Evolutionary conservation across 2,797 vertebrate species (phyloP).

Genomic region (Halcyon badia): DNA sequence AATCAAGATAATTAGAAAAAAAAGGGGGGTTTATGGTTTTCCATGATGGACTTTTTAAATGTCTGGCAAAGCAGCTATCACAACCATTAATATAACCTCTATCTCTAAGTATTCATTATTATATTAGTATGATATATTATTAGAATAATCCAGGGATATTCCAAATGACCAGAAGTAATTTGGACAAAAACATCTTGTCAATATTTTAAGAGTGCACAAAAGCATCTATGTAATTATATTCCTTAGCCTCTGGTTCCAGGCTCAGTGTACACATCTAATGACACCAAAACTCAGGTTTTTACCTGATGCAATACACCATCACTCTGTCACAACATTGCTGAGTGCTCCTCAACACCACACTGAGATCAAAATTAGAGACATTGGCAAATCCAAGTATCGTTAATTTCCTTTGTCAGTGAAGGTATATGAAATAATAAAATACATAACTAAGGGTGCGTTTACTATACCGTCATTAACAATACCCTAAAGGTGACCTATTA

Average conservation of each 20-base stretch:
- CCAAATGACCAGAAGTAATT: neutral
- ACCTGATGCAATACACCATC: neutral
- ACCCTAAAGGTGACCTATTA: neutral
- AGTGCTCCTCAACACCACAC: neutral
- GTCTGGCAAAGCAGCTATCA: neutral
- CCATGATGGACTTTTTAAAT: neutral
- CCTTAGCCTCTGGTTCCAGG: neutral
- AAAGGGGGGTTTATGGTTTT: accelerated
- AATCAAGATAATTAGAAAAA: neutral
- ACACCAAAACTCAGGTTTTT: neutral
- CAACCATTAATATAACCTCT: neutral
- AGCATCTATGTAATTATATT: neutral
- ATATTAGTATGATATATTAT: neutral
- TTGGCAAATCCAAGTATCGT: neutral
- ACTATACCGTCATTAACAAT: neutral
- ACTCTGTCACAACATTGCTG: neutral
- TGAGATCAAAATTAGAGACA: neutral
- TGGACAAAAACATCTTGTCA: neutral
- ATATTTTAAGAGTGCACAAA: neutral
- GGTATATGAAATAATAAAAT: neutral
- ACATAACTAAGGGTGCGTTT: neutral
- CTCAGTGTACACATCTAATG: neutral
- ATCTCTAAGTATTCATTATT: neutral
- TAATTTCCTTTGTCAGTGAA: neutral
- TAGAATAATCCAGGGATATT: neutral